Conservation (phyloP, 2,113 vertebrate genomes). For the Labeo catla region DNA sequence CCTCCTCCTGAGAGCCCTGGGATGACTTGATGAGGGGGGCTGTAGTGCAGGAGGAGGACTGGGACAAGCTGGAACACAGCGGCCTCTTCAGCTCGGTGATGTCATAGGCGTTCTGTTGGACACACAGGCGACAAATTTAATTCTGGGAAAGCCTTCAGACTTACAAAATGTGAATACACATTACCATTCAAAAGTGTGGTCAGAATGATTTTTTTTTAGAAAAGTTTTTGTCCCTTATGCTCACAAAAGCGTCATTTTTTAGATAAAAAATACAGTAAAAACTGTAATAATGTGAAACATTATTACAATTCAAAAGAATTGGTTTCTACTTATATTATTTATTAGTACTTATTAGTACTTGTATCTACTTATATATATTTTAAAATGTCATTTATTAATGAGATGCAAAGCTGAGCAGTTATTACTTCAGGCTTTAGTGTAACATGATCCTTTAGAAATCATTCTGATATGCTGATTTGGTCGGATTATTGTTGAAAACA, state of each 20-base stretch:
- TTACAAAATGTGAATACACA: neutral
- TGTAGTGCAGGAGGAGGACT: slow-evolving; percentile 76
- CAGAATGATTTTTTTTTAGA: neutral
- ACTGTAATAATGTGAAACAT: no score
- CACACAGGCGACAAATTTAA: neutral
- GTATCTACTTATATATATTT: no score
- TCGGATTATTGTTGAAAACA: no score
- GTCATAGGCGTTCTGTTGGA: slow-evolving; percentile 81
- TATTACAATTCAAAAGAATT: no score
- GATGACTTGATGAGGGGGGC: slow-evolving; percentile 77
- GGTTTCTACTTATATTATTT: no score
- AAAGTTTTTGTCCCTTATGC: neutral
- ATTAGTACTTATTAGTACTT: no score
- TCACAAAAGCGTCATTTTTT: neutral
- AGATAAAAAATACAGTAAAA: neutral
- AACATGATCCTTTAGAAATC: no score
- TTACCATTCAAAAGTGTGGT: neutral
- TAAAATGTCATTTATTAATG: no score
- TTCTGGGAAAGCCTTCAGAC: neutral
- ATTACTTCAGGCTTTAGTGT: no score
- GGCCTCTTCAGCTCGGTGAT: slow-evolving; percentile 86
- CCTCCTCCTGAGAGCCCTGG: slow-evolving; percentile 78
- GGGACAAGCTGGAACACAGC: slow-evolving; percentile 77
- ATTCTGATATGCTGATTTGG: no score
- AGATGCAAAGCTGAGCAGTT: no score